A percentile compares a stretch with the other conserved stretches of the same genome.
Evolutionary conservation across 1,140 invertebrate species (phyloP).

Genomic region (Berghia stephanieae): DNA sequence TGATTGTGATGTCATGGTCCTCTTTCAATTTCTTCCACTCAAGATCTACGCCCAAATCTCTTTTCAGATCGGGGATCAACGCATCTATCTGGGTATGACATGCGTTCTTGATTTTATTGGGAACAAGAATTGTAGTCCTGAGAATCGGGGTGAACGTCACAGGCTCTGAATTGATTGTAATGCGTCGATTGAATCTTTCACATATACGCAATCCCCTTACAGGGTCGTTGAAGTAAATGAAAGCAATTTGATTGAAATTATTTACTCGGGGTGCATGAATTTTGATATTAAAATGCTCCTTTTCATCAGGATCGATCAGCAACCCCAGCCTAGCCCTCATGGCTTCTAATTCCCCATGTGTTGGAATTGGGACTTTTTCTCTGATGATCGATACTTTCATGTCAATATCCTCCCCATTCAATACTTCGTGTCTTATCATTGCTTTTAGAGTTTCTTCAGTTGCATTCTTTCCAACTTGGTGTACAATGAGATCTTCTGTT

Average conservation of each 20-base stretch:
- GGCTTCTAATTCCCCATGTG: too few relatives aligned
- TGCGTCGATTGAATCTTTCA: conserved; percentile 9
- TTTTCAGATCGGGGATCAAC: too few relatives aligned
- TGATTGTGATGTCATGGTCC: conserved; percentile 39
- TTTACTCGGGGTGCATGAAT: background rate
- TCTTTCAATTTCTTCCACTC: too few relatives aligned
- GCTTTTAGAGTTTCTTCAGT: background rate
- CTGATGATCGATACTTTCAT: too few relatives aligned
- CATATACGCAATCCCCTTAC: conserved; percentile 42
- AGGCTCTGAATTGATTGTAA: conserved; percentile 20
- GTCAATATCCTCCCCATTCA: too few relatives aligned
- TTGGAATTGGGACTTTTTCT: too few relatives aligned
- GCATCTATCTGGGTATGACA: conserved; percentile 33
- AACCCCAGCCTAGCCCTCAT: too few relatives aligned
- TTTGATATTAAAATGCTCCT: too few relatives aligned
- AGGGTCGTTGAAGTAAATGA: conserved; percentile 41
- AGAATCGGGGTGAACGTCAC: conserved; percentile 40
- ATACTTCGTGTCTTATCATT: conserved; percentile 6
- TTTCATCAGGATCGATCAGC: too few relatives aligned
- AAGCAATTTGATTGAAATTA: conserved; percentile 2
- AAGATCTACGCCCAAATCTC: too few relatives aligned
- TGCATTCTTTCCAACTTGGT: too few relatives aligned
- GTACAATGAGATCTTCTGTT: too few relatives aligned
- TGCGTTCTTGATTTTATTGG: conserved; percentile 33
- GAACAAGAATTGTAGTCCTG: conserved; percentile 38